A percentile compares a stretch with the other conserved stretches of the same genome.
Conservation (phyloP, 2,888 invertebrate genomes). For the Helicoverpa assulta region DNA sequence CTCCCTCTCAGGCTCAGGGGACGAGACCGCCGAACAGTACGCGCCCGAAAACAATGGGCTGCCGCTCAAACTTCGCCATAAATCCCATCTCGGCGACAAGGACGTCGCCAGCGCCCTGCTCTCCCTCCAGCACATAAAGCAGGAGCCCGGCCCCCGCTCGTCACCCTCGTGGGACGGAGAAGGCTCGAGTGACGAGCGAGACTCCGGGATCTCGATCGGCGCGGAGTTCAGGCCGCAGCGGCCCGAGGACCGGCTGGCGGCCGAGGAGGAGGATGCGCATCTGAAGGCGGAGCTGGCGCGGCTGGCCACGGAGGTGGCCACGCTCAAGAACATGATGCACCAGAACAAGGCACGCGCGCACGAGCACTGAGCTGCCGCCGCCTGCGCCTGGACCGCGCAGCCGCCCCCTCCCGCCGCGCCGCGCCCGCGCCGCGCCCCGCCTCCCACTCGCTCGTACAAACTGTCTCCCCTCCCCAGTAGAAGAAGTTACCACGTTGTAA, state of each 20-base stretch:
- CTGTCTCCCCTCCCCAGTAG: slow-evolving; percentile 82
- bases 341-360: slow-evolving; percentile 89
- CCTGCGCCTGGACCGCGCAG: slow-evolving; percentile 78
- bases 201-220: slow-evolving; percentile 96
- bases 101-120: slow-evolving; percentile 96
- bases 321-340: slow-evolving; percentile 95
- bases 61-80: slow-evolving; percentile 97
- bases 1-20: slow-evolving; percentile 92
- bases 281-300: slow-evolving; percentile 96
- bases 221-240: slow-evolving; percentile 91
- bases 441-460: slow-evolving; percentile 82
- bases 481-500: slow-evolving; percentile 89
- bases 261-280: slow-evolving; percentile 92
- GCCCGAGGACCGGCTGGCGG: slow-evolving; percentile 79
- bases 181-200: slow-evolving; percentile 97
- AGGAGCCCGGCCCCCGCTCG: slow-evolving; percentile 94
- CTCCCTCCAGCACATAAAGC: slow-evolving; percentile 96
- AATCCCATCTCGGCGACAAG: slow-evolving; percentile 96
- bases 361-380: slow-evolving; percentile 84
- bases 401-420: slow-evolving; percentile 63
- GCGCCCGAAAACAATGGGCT: slow-evolving; percentile 94
- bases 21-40: slow-evolving; percentile 87
- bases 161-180: slow-evolving; percentile 97
- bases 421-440: slow-evolving; percentile 59
- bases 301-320: slow-evolving; percentile 97